phyloP scores from a whole-genome alignment of 2,888 invertebrate species.

The Thymelicus sylvestris region DNA sequence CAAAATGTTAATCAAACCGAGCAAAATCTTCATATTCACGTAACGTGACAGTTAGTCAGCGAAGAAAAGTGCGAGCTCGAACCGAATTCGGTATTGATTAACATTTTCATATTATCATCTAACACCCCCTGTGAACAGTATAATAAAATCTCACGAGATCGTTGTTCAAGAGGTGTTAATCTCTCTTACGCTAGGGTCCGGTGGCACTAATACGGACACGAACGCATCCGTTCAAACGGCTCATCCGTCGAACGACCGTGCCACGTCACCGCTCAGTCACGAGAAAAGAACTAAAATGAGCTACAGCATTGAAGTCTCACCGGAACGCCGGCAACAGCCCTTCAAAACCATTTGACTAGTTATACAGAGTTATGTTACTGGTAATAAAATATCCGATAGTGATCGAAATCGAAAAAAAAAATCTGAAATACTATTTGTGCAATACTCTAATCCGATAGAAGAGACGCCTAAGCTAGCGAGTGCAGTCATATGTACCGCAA shows the following conservation, averaged over 20 bases:
- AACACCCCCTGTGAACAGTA: slow-evolving; percentile 55
- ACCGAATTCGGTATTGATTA: slow-evolving; percentile 54
- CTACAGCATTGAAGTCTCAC: slow-evolving; percentile 65
- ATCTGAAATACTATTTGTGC: slow-evolving; percentile 36
- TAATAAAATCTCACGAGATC: slow-evolving; percentile 45
- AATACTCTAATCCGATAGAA: slow-evolving; percentile 36
- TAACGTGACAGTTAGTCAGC: slow-evolving; percentile 33
- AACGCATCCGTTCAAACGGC: neutral
- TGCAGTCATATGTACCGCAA: slow-evolving; percentile 4
- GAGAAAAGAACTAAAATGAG: slow-evolving; percentile 60
- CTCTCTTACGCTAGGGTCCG: slow-evolving; percentile 47
- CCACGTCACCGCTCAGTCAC: slow-evolving; percentile 41
- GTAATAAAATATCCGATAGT: slow-evolving; percentile 38
- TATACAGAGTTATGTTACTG: slow-evolving; percentile 51
- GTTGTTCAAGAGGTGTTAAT: slow-evolving; percentile 56
- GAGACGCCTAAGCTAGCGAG: slow-evolving; percentile 30
- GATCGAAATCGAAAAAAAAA: slow-evolving; percentile 30
- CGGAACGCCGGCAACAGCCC: slow-evolving; percentile 58
- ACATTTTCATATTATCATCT: slow-evolving; percentile 56
- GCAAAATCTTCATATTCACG: slow-evolving; percentile 44
- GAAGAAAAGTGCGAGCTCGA: slow-evolving; percentile 14
- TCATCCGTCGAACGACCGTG: slow-evolving; percentile 7
- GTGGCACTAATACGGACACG: slow-evolving; percentile 12
- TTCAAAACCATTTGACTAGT: slow-evolving; percentile 76
- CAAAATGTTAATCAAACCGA: slow-evolving; percentile 62